Base-by-base conservation (phyloP, 92 coral and sea anemone genomes). In the Blastomussa wellsi region DNA sequence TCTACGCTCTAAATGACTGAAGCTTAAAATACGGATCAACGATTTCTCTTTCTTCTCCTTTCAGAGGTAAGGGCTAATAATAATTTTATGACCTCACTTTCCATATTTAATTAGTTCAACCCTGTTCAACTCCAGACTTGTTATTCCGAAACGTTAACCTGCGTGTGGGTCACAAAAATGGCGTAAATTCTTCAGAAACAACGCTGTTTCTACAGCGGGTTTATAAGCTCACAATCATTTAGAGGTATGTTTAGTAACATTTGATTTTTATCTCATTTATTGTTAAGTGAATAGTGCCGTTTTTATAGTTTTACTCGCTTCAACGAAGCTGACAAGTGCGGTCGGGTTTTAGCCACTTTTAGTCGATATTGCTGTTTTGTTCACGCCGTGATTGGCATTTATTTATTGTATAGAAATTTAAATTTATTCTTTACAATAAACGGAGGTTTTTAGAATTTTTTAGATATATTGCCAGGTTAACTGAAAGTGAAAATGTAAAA, bases 81-180 rank as follows among this genome's bases (percentile, higher is more conserved):
- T 55, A 32, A 22, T 33, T 77, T 55, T 74, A 64, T 79, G 83
- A 79, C 44, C 74, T 79, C 83, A 79, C 64, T 79, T 77, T 62
- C 16, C 72, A 79, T 79, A 57, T 19, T 26, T 79, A 38, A 79
- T 79, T 67, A 62, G 74, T 62, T 41, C 26, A 64, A 28, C 10
- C 38, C 36, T 44, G 74, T 62, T 41, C 26, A 64, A 28, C 10
- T 26, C 36, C 66, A 35, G 72, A 29, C 47, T 79, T 29, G 55
- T 41, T n/a, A 26, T 14, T 26, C 57, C 11, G 20, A 64, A 64
- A 41, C 55, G 38, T 39, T 79, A 39, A 17, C 35, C 59, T n/a
- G n/a, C 74, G 44, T 20, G 22, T 41, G 47, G 67, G 48, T 57
- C 41, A 36, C 51, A 57, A 79, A 79, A 38, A 79, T 62, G 83